phyloP scores from a whole-genome alignment of 2,113 vertebrate genomes.

The Coptodon rendalli region DNA sequence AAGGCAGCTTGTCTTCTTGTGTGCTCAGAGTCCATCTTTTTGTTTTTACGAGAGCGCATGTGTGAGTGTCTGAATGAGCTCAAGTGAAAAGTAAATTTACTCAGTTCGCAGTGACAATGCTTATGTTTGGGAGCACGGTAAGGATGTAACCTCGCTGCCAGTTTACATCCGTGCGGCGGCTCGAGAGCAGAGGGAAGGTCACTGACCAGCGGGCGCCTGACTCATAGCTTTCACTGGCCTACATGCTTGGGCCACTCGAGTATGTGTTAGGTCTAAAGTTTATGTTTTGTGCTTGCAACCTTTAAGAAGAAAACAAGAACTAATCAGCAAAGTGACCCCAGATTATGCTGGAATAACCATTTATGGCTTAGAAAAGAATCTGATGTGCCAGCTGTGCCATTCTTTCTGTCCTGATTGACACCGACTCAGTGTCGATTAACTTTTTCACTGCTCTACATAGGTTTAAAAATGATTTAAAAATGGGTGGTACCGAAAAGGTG shows the following conservation, averaged over 20 bases:
- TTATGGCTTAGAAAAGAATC: neutral
- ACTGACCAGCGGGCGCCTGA: conserved; percentile 19
- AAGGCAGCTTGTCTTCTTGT: conserved; percentile 28
- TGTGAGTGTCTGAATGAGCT: conserved; percentile 56
- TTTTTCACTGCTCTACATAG: neutral
- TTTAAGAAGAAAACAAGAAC: neutral
- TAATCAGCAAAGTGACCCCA: neutral
- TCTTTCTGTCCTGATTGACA: neutral
- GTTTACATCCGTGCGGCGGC: conserved; percentile 50
- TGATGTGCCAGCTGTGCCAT: neutral
- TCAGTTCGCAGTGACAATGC: conserved; percentile 69
- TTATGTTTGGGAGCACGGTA: conserved; percentile 66
- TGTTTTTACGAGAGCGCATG: neutral
- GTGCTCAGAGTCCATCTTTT: conserved; percentile 45
- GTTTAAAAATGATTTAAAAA: neutral
- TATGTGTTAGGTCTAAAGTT: neutral
- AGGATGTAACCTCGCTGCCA: conserved; percentile 70
- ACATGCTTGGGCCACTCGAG: neutral
- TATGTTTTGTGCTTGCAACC: neutral
- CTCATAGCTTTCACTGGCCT: conserved; percentile 25
- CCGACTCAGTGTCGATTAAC: neutral
- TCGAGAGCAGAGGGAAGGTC: conserved; percentile 25
- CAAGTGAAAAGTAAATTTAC: conserved; percentile 70
- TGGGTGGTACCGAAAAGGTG: conserved; percentile 11
- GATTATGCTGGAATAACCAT: neutral